phyloP scores from a whole-genome alignment of 2,113 vertebrate species.

The Poecilia latipinna region DNA sequence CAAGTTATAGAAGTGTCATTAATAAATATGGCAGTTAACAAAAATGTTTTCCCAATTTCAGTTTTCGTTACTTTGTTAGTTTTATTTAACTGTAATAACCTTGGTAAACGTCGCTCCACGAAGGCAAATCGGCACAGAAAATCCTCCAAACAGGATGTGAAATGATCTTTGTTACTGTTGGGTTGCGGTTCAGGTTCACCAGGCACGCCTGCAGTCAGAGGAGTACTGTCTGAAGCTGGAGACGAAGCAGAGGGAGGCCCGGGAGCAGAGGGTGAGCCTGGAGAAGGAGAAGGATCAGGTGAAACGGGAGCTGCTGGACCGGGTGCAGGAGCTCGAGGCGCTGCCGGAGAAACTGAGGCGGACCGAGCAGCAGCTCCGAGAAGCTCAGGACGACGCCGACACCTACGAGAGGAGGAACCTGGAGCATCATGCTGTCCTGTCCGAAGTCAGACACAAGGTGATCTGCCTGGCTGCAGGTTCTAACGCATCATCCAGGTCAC shows the following conservation, averaged over 20 bases:
- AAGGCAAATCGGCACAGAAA: neutral
- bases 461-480: neutral
- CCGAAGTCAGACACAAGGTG: conserved; percentile 89
- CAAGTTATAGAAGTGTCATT: no score
- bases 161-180: neutral
- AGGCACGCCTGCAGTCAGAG: conserved; percentile 83
- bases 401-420: conserved; percentile 82
- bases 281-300: conserved; percentile 82
- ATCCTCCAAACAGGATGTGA: neutral
- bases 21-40: no score
- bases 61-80: no score
- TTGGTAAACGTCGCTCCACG: no score
- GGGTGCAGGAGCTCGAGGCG: conserved; percentile 84
- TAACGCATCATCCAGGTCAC: neutral
- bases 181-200: conserved; percentile 78
- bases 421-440: conserved; percentile 82
- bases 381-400: conserved; percentile 83
- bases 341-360: conserved; percentile 85
- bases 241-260: conserved; percentile 79
- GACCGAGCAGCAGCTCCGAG: conserved; percentile 83
- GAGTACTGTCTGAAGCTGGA: conserved; percentile 83
- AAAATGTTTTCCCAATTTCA: no score
- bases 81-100: no score
- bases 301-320: conserved; percentile 82
- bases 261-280: conserved; percentile 77